Percentiles rank a stretch among this genome's conserved stretches.
phyloP scores from a whole-genome alignment of 2,888 invertebrate genomes.

The Lycocerus yunnanus region DNA sequence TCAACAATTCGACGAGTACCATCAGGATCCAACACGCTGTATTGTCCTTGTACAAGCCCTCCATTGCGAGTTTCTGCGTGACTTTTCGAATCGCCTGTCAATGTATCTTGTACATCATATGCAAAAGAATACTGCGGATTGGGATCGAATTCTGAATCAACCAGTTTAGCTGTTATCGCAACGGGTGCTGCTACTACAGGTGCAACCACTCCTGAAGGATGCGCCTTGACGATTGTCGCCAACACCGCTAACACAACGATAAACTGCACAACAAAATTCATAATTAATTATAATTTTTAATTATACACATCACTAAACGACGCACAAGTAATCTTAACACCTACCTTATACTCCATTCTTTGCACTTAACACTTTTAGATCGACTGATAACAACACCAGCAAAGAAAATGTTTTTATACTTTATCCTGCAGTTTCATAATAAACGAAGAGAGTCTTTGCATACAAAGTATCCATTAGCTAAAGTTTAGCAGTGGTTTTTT shows the following conservation, averaged over 20 bases:
- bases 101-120: slow-evolving; percentile 69
- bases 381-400: slow-evolving; percentile 25
- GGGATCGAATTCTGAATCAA: slow-evolving; percentile 63
- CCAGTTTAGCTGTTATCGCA: slow-evolving; percentile 50
- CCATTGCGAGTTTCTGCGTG: slow-evolving; percentile 62
- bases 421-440: slow-evolving; percentile 20
- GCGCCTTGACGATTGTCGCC: slow-evolving; percentile 35
- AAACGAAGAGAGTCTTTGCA: neutral
- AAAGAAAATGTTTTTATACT: slow-evolving; percentile 20
- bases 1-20: slow-evolving; percentile 66
- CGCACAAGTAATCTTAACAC: slow-evolving; percentile 13
- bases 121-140: slow-evolving; percentile 71
- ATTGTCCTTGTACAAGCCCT: slow-evolving; percentile 67
- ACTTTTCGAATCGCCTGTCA: slow-evolving; percentile 65
- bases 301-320: slow-evolving; percentile 17
- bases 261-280: slow-evolving; percentile 30
- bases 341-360: slow-evolving; percentile 36
- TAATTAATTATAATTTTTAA: slow-evolving; percentile 7
- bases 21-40: slow-evolving; percentile 67
- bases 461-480: slow-evolving; percentile 17
- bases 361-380: slow-evolving; percentile 6
- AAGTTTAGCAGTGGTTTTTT: slow-evolving; percentile 11
- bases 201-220: slow-evolving; percentile 24
- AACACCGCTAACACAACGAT: slow-evolving; percentile 35
- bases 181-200: slow-evolving; percentile 45